phyloP scores from a whole-genome alignment of 2,113 vertebrate genomes.

The Bagarius yarrelli region DNA sequence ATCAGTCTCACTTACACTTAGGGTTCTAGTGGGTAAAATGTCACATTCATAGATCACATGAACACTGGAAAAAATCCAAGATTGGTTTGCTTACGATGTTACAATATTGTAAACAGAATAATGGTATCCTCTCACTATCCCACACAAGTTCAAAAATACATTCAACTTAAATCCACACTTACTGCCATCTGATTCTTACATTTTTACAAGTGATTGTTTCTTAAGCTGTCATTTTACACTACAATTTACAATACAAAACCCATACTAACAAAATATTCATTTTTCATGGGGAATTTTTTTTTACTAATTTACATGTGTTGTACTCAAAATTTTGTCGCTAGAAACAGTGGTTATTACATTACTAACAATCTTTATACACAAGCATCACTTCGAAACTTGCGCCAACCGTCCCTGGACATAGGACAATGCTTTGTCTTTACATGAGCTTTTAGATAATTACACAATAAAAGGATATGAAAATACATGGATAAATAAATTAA shows the following conservation, averaged over 20 bases:
- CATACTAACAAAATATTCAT: not conserved
- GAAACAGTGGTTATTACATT: slow-evolving; percentile 30
- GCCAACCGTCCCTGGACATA: not conserved
- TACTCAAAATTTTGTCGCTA: not conserved
- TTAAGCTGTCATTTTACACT: slow-evolving; percentile 8
- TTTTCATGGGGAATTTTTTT: not conserved
- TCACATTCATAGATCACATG: slow-evolving; percentile 10
- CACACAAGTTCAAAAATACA: slow-evolving; percentile 2
- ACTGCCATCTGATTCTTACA: not conserved
- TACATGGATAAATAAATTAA: slow-evolving; percentile 50
- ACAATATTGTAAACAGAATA: slow-evolving; percentile 21
- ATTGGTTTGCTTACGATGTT: slow-evolving; percentile 4
- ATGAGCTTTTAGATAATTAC: slow-evolving; percentile 22
- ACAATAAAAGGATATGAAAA: slow-evolving; percentile 3
- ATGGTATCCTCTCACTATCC: not conserved
- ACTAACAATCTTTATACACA: slow-evolving; percentile 8
- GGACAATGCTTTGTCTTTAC: not conserved
- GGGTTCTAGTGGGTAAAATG: not conserved
- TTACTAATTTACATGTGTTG: not conserved
- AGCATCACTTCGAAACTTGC: not conserved
- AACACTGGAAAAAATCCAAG: slow-evolving; percentile 21
- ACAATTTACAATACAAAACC: slow-evolving; percentile 10
- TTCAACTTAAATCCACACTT: not conserved
- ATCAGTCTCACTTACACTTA: not conserved
- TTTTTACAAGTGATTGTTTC: not conserved